phyloP scores from a whole-genome alignment of 2,113 vertebrate species.

The Smithornis capensis region DNA sequence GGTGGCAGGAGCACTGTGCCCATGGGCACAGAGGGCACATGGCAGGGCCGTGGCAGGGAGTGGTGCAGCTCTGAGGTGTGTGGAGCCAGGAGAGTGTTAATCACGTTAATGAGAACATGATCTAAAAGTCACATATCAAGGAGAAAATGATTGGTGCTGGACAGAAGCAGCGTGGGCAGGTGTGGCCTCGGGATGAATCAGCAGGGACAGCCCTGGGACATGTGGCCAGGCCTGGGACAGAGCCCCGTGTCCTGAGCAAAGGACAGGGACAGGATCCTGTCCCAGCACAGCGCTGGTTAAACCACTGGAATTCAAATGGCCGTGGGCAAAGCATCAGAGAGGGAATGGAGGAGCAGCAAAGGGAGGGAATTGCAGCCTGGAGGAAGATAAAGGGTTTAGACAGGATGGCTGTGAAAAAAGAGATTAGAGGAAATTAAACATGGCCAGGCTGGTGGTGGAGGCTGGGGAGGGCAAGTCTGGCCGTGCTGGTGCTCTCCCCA shows the following conservation, averaged over 20 bases:
- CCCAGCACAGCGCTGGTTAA: not conserved
- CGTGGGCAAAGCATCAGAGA: not conserved
- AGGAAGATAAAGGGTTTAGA: slow-evolving; percentile 20
- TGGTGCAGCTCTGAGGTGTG: not conserved
- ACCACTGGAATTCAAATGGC: not conserved
- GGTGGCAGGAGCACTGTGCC: not conserved
- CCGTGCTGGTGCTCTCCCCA: not conserved
- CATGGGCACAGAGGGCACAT: not conserved
- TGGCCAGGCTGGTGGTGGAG: not conserved
- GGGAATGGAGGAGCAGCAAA: not conserved
- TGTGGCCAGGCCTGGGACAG: not conserved
- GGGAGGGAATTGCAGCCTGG: slow-evolving; percentile 13
- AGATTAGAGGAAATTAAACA: not conserved
- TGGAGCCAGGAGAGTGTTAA: fast-evolving
- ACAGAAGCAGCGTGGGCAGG: not conserved
- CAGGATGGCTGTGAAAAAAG: not conserved
- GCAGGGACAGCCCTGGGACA: not conserved
- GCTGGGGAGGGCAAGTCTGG: not conserved
- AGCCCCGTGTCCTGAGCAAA: not conserved
- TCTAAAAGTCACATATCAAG: not conserved
- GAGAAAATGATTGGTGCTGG: not conserved
- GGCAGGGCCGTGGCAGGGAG: not conserved
- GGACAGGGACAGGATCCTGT: not conserved
- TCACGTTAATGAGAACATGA: not conserved
- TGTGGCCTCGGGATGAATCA: not conserved